Conservation (phyloP, 1,140 invertebrate species). For the Lepeophtheirus salmonis region DNA sequence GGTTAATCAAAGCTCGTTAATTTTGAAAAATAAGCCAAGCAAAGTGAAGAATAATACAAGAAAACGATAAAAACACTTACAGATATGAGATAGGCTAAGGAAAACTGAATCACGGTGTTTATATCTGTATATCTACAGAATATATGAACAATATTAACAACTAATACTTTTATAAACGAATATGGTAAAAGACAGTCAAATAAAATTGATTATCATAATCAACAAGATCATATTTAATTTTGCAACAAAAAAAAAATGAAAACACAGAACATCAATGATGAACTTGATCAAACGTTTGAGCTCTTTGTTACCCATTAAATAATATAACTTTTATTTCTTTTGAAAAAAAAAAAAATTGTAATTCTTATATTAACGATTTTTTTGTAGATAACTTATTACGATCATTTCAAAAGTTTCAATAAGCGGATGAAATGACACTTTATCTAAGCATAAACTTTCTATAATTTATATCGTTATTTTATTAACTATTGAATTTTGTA, state of each 20-base stretch:
- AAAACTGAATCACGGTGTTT: slow-evolving; percentile 7
- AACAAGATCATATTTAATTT: slow-evolving; percentile 9
- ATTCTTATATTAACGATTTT: no score
- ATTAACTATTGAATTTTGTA: no score
- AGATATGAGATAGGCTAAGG: slow-evolving; percentile 2
- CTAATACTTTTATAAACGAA: background rate
- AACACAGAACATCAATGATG: slow-evolving; percentile 13
- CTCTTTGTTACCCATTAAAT: slow-evolving; percentile 10
- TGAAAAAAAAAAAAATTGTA: no score
- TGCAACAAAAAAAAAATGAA: slow-evolving; percentile 14
- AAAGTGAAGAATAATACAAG: slow-evolving; percentile 12
- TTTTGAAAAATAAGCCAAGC: slow-evolving; percentile 10
- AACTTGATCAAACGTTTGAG: slow-evolving; percentile 16
- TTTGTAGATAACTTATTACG: no score
- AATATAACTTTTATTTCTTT: no score
- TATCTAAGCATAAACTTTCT: no score
- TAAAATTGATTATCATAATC: slow-evolving; percentile 7
- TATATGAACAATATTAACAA: background rate
- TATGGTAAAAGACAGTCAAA: slow-evolving; percentile 14
- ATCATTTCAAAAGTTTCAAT: no score
- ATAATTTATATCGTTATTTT: no score
- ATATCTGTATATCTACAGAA: background rate
- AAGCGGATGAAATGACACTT: no score
- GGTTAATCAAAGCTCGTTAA: slow-evolving; percentile 13
- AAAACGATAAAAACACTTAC: background rate